A percentile compares a stretch with the other conserved stretches of the same genome.
These are phyloP conservation scores for Odontomachus brunneus DNA, from an alignment of 1,140 invertebrate genomes.

Conservation along the genomic window DNA sequence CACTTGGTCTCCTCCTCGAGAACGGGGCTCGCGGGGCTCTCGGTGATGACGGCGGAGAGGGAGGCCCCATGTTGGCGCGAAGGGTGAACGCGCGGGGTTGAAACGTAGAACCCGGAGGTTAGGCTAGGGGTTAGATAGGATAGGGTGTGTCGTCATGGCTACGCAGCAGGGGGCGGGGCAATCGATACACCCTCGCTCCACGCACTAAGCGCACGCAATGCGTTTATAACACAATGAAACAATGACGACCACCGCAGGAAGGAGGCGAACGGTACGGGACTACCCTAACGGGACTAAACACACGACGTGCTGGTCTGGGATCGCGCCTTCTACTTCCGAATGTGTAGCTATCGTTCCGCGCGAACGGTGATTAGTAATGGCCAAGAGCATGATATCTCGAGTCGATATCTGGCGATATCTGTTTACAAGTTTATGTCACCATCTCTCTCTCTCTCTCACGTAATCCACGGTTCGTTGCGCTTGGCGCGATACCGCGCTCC, in stretches of 20 bases:
- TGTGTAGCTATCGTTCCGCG: slow-evolving; percentile 34
- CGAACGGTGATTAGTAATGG: slow-evolving; percentile 32
- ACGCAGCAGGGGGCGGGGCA: slow-evolving; percentile 85
- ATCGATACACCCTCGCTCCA: slow-evolving; percentile 85
- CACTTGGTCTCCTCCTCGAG: slow-evolving; percentile 48
- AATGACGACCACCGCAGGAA: slow-evolving; percentile 76
- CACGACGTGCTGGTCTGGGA: slow-evolving; percentile 51
- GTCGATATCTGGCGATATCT: not conserved
- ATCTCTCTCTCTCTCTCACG: no score
- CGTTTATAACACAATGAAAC: slow-evolving; percentile 84
- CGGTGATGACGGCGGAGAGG: slow-evolving; percentile 59
- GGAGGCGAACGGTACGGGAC: slow-evolving; percentile 54
- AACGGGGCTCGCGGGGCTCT: slow-evolving; percentile 34
- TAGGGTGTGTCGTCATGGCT: slow-evolving; percentile 85
- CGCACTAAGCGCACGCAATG: slow-evolving; percentile 81
- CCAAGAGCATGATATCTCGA: slow-evolving; percentile 1
- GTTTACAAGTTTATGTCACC: not conserved
- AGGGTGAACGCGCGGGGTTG: slow-evolving; percentile 64
- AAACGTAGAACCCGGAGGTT: slow-evolving; percentile 80
- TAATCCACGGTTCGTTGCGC: not conserved
- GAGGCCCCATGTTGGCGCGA: slow-evolving; percentile 34
- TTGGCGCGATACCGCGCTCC: not conserved
- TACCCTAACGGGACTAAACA: slow-evolving; percentile 36
- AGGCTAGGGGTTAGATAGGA: slow-evolving; percentile 83
- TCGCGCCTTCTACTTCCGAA: slow-evolving; percentile 80